Conservation (phyloP, 2,113 vertebrate genomes). For the Calonectris borealis region DNA sequence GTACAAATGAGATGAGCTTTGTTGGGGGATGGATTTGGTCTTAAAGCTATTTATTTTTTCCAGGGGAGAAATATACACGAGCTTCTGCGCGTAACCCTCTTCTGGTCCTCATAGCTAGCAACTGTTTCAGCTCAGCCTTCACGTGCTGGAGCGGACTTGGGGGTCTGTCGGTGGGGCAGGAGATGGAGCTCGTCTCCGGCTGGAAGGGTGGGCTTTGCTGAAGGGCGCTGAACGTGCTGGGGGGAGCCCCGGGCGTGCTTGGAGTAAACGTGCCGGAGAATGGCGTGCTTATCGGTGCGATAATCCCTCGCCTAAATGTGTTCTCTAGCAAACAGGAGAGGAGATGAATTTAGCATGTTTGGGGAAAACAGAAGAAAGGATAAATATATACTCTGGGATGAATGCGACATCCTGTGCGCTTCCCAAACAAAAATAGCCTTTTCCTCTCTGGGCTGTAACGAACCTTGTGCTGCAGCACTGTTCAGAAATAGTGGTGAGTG, state of each 20-base stretch:
- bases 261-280: background rate
- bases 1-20: background rate
- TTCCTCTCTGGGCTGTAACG: background rate
- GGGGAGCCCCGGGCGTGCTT: too few relatives aligned
- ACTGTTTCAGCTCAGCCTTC: background rate
- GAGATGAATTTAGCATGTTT: background rate
- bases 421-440: background rate
- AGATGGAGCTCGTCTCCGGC: background rate
- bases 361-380: background rate
- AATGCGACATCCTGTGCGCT: background rate
- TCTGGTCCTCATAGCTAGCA: background rate
- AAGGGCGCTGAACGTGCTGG: background rate
- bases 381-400: rapidly evolving
- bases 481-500: background rate
- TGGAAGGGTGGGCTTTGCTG: background rate
- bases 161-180: background rate
- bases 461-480: background rate
- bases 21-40: background rate
- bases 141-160: background rate
- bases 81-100: background rate
- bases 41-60: background rate
- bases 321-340: background rate
- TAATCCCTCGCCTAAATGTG: background rate
- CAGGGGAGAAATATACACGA: background rate
- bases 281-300: rapidly evolving